A percentile compares a stretch with the other conserved stretches of the same genome.
Evolutionary conservation across 2,888 invertebrate species (phyloP).

Genomic region (Tachina lurida): DNA sequence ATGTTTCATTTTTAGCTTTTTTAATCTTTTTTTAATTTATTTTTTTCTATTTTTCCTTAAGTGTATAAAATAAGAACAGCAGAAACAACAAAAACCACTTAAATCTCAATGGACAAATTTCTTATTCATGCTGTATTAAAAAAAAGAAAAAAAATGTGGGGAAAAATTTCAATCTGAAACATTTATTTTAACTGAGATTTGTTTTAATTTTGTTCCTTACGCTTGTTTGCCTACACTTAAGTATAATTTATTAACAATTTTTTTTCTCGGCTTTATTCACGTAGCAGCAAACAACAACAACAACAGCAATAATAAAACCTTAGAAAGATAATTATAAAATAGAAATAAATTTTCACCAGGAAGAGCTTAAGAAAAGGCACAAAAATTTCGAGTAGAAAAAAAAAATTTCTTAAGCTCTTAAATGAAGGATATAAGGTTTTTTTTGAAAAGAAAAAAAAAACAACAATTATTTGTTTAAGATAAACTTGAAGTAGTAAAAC

Average conservation of each 20-base stretch:
- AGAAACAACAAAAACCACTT: slow-evolving; percentile 36
- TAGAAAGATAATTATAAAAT: slow-evolving; percentile 74
- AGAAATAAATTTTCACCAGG: slow-evolving; percentile 72
- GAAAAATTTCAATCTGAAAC: slow-evolving; percentile 62
- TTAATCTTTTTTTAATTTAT: slow-evolving; percentile 20
- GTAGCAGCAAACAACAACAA: slow-evolving; percentile 16
- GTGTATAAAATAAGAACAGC: slow-evolving; percentile 25
- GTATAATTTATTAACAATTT: slow-evolving; percentile 69
- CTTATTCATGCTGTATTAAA: slow-evolving; percentile 23
- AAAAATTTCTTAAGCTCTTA: slow-evolving; percentile 25
- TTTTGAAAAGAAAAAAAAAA: background rate
- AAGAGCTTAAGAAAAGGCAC: slow-evolving; percentile 67
- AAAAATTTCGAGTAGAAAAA: slow-evolving; percentile 10
- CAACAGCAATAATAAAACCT: slow-evolving; percentile 24
- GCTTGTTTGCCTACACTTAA: slow-evolving; percentile 70
- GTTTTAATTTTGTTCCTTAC: slow-evolving; percentile 62
- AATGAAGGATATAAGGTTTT: background rate
- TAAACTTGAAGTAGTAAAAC: background rate
- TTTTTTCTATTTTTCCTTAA: slow-evolving; percentile 8
- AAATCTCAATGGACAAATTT: slow-evolving; percentile 64
- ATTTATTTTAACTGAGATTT: slow-evolving; percentile 71
- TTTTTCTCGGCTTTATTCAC: slow-evolving; percentile 34
- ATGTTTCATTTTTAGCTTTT: slow-evolving; percentile 18
- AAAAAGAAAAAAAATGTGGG: slow-evolving; percentile 7
- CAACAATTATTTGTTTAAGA: slow-evolving; percentile 21